Evolutionary conservation across 1,140 invertebrate species (phyloP).

Genomic region (Apis mellifera): Amel_HAv3.1 CM009933.2:12178501-12179000

Average conservation of each 20-base stretch:
- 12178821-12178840: conserved; percentile 23
- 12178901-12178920: conserved; percentile 19
- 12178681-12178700: neutral
- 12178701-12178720: neutral
- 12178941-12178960: neutral
- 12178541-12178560: conserved; percentile 63
- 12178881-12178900: conserved; percentile 19
- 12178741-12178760: neutral
- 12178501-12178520: conserved; percentile 68
- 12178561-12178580: conserved; percentile 57
- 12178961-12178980: neutral
- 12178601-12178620: conserved; percentile 54
- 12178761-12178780: neutral
- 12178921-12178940: conserved; percentile 29
- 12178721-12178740: neutral
- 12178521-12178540: conserved; percentile 67
- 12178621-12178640: conserved; percentile 58
- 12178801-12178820: conserved; percentile 56
- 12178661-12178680: conserved; percentile 11
- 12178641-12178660: conserved; percentile 29
- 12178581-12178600: conserved; percentile 29
- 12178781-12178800: neutral
- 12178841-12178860: neutral
- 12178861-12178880: neutral
- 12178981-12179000: neutral